phyloP scores from a whole-genome alignment of 2,113 vertebrate genomes.

The Otus sunia region DNA sequence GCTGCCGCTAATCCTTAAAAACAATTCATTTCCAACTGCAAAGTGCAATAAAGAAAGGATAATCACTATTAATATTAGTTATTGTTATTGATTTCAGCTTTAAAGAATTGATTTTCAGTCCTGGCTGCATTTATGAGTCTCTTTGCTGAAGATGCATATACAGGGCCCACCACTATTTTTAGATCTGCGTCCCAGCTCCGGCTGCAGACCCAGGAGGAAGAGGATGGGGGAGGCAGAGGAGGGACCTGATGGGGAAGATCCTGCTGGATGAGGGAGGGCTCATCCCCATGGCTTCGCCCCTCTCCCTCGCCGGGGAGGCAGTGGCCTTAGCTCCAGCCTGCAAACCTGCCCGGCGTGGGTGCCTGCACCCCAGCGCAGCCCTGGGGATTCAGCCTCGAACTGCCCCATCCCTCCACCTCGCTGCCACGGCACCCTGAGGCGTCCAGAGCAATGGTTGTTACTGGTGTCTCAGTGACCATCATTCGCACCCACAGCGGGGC shows the following conservation, averaged over 20 bases:
- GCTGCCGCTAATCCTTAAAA: slow-evolving; percentile 25
- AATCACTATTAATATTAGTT: slow-evolving; percentile 79
- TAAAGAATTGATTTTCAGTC: slow-evolving; percentile 77
- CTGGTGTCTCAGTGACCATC: not conserved
- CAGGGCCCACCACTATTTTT: not conserved
- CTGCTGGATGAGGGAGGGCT: not conserved
- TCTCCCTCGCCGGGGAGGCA: accelerated
- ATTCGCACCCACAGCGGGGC: not conserved
- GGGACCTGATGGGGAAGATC: not conserved
- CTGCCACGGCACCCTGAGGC: not conserved
- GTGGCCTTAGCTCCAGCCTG: not conserved
- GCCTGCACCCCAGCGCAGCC: not conserved
- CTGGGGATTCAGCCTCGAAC: not conserved
- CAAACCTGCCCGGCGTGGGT: not conserved
- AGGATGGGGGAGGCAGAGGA: not conserved
- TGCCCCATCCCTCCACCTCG: not conserved
- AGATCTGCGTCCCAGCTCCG: not conserved
- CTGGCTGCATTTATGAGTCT: slow-evolving; percentile 66
- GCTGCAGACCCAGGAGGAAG: not conserved
- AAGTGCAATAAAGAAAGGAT: slow-evolving; percentile 57
- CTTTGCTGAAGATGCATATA: slow-evolving; percentile 67
- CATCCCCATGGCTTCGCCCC: not conserved
- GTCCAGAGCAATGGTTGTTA: not conserved
- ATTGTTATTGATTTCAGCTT: slow-evolving; percentile 80
- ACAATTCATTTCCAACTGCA: slow-evolving; percentile 60